phyloP scores from a whole-genome alignment of 2,797 vertebrate genomes.

The Etheostoma nigrum region DNA sequence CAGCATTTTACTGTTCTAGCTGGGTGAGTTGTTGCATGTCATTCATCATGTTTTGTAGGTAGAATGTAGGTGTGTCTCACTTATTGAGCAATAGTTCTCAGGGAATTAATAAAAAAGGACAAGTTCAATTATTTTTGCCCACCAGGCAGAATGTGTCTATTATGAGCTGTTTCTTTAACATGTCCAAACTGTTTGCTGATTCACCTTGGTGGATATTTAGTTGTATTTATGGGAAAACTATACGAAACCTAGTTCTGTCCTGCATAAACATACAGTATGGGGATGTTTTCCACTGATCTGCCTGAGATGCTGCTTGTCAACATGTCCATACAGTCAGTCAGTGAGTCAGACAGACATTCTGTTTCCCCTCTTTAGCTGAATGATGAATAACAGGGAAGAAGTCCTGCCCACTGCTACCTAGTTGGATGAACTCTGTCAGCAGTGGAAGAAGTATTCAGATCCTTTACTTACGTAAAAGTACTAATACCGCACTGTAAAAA shows the following conservation, averaged over 20 bases:
- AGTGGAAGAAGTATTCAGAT: too few relatives aligned
- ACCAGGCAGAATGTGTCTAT: conserved; percentile 15
- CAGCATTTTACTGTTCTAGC: neutral
- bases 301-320: conserved; percentile 2
- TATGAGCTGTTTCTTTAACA: conserved; percentile 17
- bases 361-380: conserved; percentile 23
- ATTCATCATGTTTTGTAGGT: too few relatives aligned
- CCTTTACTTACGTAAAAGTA: too few relatives aligned
- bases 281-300: conserved; percentile 1
- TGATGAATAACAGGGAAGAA: conserved; percentile 28
- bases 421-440: conserved; percentile 55
- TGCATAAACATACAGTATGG: too few relatives aligned
- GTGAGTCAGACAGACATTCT: conserved; percentile 31
- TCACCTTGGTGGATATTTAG: conserved; percentile 12
- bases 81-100: neutral
- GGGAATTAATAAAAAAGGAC: conserved; percentile 16
- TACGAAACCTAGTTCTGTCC: neutral
- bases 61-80: neutral
- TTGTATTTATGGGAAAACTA: neutral
- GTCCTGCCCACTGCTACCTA: conserved; percentile 24
- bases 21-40: neutral
- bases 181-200: conserved; percentile 28
- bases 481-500: too few relatives aligned
- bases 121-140: neutral
- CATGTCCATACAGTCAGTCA: conserved; percentile 45